These are phyloP conservation scores for Bujurquina vittata DNA, from an alignment of 2,113 vertebrate species.

Conservation along the genomic window DNA sequence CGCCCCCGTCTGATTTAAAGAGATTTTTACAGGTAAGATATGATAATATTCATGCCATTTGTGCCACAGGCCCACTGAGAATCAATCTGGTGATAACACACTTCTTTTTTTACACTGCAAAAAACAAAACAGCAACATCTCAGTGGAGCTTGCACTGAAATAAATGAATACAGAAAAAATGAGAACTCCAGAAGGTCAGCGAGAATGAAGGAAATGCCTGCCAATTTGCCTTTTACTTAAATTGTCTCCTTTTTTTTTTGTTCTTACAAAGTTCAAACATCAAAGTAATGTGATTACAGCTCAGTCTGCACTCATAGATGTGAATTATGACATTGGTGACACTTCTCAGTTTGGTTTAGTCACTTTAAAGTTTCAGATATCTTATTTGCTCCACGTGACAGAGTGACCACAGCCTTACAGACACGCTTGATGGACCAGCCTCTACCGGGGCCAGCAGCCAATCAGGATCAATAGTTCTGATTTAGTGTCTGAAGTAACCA, in stretches of 20 bases:
- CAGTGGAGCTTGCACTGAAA: background rate
- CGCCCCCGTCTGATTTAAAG: background rate
- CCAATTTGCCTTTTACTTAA: slow-evolving; percentile 1
- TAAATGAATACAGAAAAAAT: background rate
- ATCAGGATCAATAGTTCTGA: background rate
- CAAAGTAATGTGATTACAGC: background rate
- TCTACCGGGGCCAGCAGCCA: background rate
- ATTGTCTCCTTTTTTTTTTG: background rate
- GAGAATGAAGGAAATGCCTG: background rate
- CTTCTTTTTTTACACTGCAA: background rate
- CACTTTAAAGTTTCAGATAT: slow-evolving; percentile 2
- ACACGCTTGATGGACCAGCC: background rate
- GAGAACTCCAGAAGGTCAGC: background rate
- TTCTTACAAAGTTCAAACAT: background rate
- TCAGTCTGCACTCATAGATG: background rate
- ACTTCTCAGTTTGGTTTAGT: background rate
- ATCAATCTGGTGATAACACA: background rate
- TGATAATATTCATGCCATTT: background rate
- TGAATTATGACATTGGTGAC: background rate
- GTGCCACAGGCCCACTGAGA: background rate
- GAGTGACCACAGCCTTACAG: background rate
- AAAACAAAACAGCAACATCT: background rate
- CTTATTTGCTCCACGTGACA: background rate
- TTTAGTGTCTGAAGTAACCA: background rate
- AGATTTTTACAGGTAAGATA: background rate